These are phyloP conservation scores for Heteractis magnifica DNA, from an alignment of 92 coral and sea anemone genomes.

Conservation along the genomic window DNA sequence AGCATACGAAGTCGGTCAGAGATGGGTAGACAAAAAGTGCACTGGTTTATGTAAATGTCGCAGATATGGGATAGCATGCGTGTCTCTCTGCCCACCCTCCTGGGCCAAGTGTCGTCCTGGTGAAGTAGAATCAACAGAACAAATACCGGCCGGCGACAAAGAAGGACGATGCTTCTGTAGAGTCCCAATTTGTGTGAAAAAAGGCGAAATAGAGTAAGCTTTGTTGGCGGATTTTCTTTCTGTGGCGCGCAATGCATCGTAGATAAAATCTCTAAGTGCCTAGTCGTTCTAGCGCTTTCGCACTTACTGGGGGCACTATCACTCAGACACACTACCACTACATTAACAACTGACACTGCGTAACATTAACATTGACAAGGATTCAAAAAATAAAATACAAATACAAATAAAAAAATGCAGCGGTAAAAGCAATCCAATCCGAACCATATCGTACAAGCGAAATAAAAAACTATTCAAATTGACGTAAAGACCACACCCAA, in stretches of 20 bases:
- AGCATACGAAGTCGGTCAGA: slow-evolving; percentile 23
- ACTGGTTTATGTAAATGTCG: slow-evolving; percentile 34
- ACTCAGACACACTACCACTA: too few relatives aligned
- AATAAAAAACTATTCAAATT: too few relatives aligned
- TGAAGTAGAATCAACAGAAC: slow-evolving; percentile 11
- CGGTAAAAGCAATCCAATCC: too few relatives aligned
- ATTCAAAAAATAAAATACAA: too few relatives aligned
- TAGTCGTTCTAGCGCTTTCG: too few relatives aligned
- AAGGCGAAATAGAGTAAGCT: slow-evolving; percentile 24
- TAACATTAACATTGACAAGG: too few relatives aligned
- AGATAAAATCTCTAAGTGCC: background rate
- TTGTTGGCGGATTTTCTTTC: background rate
- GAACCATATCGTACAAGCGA: too few relatives aligned
- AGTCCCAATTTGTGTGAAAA: slow-evolving; percentile 33
- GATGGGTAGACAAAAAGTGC: slow-evolving; percentile 32
- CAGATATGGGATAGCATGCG: slow-evolving; percentile 22
- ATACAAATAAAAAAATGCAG: too few relatives aligned
- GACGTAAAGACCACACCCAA: too few relatives aligned
- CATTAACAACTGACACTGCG: too few relatives aligned
- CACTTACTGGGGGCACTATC: too few relatives aligned
- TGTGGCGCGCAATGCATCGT: background rate
- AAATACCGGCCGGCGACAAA: slow-evolving; percentile 27
- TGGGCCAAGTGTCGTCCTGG: slow-evolving; percentile 32
- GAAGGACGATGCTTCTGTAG: slow-evolving; percentile 43
- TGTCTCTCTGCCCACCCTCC: slow-evolving; percentile 47